Percentiles rank a stretch among this genome's conserved stretches.
Evolutionary conservation across 1,140 invertebrate genomes (phyloP).

Genomic region (Araneus ventricosus): DNA sequence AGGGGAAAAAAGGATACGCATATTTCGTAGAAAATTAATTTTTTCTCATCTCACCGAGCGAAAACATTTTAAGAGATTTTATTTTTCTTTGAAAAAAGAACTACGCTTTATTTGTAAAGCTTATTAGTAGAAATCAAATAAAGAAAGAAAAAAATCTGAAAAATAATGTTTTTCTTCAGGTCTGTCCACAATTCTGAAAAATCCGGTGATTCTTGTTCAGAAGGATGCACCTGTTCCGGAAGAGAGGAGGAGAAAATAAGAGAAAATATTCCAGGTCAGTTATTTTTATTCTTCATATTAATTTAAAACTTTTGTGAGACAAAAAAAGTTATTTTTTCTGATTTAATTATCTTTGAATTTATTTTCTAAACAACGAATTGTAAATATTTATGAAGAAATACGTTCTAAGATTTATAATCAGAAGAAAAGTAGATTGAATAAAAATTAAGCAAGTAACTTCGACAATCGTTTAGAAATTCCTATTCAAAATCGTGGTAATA

Average conservation of each 20-base stretch:
- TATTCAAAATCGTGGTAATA: too few species aligned
- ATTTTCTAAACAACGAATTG: too few species aligned
- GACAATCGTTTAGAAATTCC: too few species aligned
- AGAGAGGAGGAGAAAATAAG: constrained; percentile 69
- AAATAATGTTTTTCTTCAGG: background rate
- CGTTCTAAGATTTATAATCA: too few species aligned
- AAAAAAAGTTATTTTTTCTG: too few species aligned
- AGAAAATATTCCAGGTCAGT: constrained; percentile 70
- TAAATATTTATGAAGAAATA: too few species aligned
- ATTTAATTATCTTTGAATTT: too few species aligned
- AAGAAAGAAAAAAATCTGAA: background rate
- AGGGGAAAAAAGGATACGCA: background rate
- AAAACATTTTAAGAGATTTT: background rate
- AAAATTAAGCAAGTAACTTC: too few species aligned
- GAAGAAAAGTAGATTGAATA: too few species aligned
- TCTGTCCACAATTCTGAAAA: constrained; percentile 71
- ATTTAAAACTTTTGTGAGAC: background rate
- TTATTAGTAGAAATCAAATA: background rate
- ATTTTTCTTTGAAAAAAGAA: background rate
- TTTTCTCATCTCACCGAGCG: background rate
- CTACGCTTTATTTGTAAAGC: background rate
- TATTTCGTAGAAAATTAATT: background rate
- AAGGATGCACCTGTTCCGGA: constrained; percentile 56
- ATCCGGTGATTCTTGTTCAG: constrained; percentile 69
- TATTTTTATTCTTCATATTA: background rate